Evolutionary conservation across 2,797 vertebrate genomes (phyloP), one percentile per base, ranked within the genome.

Genomic region (Morelia viridis): DNA sequence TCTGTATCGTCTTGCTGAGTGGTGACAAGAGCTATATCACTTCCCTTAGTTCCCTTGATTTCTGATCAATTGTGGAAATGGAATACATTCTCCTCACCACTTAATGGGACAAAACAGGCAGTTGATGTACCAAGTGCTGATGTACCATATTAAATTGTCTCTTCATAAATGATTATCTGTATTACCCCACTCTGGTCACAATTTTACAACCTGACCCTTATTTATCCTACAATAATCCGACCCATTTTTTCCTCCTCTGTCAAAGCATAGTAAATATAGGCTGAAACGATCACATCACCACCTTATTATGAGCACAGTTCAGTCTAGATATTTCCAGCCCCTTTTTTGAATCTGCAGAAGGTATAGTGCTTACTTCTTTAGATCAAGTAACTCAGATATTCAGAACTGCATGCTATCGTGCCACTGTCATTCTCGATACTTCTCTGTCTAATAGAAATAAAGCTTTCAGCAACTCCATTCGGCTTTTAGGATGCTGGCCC

Each of bases 141-240:
- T 22, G 71, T 31, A 50, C 62, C 65, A 87, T 88, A 22, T 76
- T 80, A 88, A 91, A 61, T 88, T 91, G 80, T n/a, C 4, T 46
- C 50, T 61, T 50, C 68, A 50, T 65, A 65, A 91, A 57, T 65
- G 61, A 57, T 84, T 53, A 19, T 46, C 31, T 68, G 53, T 46
- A 68, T 28, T 22, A 71, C 19, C 58, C 41, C 58, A 71, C 19
- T 62, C 15, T 31, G 80, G 68, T 35, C 71, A 60, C 15, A 28
- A 28, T 88, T 87, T 68, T 56, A 80, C 62, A 85, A 91, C 56
- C 41, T 83, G 31, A 87, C 31, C 60, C 46, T 64, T 53, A 92
- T 88, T 50, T 84, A 57, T 35, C 71, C 9, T 89, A 28, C 76
- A 57, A 58, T 65, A 53, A 84, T 28, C 56, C 31, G 84, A 83